Conservation (phyloP, 2,888 invertebrate species). For the Cataglyphis altisquamis region DNA sequence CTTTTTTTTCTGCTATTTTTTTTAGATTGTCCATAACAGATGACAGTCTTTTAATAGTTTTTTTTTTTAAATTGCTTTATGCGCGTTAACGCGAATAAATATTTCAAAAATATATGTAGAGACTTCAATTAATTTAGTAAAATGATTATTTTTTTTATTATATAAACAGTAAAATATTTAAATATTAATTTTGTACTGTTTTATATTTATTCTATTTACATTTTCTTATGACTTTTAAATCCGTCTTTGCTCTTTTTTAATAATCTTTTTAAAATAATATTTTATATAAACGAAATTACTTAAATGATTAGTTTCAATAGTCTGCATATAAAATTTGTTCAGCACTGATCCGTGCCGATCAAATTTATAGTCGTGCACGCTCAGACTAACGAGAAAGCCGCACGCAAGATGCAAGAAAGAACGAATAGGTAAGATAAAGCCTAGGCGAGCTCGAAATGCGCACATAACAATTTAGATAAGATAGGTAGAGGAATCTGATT, state of each 20-base stretch:
- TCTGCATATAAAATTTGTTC: not conserved
- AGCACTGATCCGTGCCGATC: constrained; percentile 55
- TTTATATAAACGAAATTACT: not conserved
- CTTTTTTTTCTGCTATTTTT: not conserved
- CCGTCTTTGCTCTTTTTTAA: not conserved
- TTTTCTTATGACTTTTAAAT: not conserved
- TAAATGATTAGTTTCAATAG: not conserved
- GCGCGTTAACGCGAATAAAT: not conserved
- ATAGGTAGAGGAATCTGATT: constrained; percentile 58
- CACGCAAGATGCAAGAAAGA: constrained; percentile 22
- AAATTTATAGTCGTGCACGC: constrained; percentile 77
- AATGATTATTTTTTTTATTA: not conserved
- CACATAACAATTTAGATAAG: constrained; percentile 65
- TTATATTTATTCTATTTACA: not conserved
- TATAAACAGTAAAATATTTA: not conserved
- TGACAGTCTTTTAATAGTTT: not conserved
- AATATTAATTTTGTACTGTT: not conserved
- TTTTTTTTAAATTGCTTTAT: not conserved
- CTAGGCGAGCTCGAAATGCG: constrained; percentile 63
- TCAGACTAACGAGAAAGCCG: constrained; percentile 68
- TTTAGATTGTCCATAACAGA: not conserved
- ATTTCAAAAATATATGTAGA: not conserved
- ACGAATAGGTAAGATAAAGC: constrained; percentile 60
- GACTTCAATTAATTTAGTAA: not conserved
- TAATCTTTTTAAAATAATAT: not conserved